Base-by-base conservation (phyloP, 2,797 vertebrate species). In the Tapirus indicus region DNA sequence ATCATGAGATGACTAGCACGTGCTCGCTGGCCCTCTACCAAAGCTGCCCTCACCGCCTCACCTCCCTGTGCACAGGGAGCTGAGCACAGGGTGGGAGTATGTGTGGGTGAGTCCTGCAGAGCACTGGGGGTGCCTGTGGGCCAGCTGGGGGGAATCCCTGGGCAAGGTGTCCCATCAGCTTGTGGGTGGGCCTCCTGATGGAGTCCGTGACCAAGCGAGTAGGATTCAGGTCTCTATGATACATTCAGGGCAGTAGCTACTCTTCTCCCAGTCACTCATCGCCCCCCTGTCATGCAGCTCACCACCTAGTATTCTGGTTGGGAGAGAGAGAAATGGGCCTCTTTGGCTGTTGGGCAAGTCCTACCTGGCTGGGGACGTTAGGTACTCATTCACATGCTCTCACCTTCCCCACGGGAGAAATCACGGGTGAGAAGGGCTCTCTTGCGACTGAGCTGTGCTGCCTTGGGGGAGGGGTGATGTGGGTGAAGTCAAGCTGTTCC, bases 301-400 rank as follows among this genome's bases (percentile, higher is more conserved):
- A 44, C 1, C 2, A 68, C 27, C 44, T 13, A 8, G 60, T 21
- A 23, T 32, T 79, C 47, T 12, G 20, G 18, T 32, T 11, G 25
- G 2, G 49, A 27, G 9, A 64, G 44, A 49, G n/a, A 9, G 58
- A 52, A 29, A 52, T 3, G 41, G 41, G 41, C 4, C 32, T 62
- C 16, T 13, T 38, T 17, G 7, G n/a, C n/a, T 7, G 25, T 7
- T 16, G 49, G 13, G 49, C 13, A 52, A 52, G 44, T 52, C 25
- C 72, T 18, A 7, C 0, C 0, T 0, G 9, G 17, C 17, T 52
- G 17, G 32, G 58, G 58, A 49, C 29, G 44, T 17, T 4, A 4
- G 2, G 16, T 7, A 29, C 58, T 52, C n/a, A 7, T 3, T 25
- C 17, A 0, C 5, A 1, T 1, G 23, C 5, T 29, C 72, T 66